Evolutionary conservation across 1,140 invertebrate species (phyloP).

Genomic region (Drosophila tristis): DNA sequence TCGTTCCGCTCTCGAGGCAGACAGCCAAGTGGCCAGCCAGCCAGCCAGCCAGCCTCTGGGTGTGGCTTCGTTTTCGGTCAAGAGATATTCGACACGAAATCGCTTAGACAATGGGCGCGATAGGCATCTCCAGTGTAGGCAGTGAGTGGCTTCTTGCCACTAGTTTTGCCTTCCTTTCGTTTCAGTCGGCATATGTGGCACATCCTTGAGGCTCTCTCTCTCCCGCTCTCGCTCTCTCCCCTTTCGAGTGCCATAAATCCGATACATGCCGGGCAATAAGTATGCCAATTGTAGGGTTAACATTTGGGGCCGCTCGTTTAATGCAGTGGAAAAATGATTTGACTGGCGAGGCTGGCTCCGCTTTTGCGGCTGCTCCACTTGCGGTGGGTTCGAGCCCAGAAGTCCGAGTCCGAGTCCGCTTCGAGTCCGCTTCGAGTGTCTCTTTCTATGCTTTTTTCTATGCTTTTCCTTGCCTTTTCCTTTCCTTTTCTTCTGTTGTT

Average conservation of each 20-base stretch:
- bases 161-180: slow-evolving; percentile 8
- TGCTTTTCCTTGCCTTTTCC: slow-evolving; percentile 1
- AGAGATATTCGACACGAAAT: slow-evolving; percentile 49
- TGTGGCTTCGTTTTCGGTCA: slow-evolving; percentile 37
- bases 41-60: slow-evolving; percentile 3
- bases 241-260: background rate
- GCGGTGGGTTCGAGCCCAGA: slow-evolving; percentile 5
- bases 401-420: slow-evolving; percentile 14
- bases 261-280: slow-evolving; percentile 3
- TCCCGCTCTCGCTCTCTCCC: too few species aligned
- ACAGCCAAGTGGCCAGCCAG: slow-evolving; percentile 39
- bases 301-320: slow-evolving; percentile 55
- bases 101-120: slow-evolving; percentile 46
- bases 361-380: slow-evolving; percentile 50
- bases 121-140: slow-evolving; percentile 39
- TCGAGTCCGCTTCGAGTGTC: slow-evolving; percentile 15
- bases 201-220: slow-evolving; percentile 4
- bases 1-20: slow-evolving; percentile 1
- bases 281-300: slow-evolving; percentile 45
- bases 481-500: background rate
- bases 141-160: slow-evolving; percentile 5
- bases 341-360: slow-evolving; percentile 59
- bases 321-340: slow-evolving; percentile 82
- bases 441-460: background rate
- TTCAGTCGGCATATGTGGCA: slow-evolving; percentile 34